These are phyloP conservation scores for Pelodiscus sinensis DNA, from an alignment of 2,113 vertebrate species.

Conservation along the genomic window DNA sequence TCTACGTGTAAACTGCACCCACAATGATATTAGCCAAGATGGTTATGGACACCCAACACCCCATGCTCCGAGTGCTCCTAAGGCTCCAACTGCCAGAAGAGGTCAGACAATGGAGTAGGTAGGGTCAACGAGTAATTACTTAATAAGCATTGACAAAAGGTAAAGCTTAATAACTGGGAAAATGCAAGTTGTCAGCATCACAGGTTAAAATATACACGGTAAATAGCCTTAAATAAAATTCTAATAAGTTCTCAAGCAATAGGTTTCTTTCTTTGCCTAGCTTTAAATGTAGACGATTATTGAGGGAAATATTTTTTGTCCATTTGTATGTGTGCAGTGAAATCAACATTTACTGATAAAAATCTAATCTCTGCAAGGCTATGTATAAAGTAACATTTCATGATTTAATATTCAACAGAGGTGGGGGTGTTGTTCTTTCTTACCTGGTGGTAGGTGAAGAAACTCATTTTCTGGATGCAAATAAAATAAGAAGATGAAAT, in stretches of 20 bases:
- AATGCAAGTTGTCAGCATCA: background rate
- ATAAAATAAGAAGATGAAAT: slow-evolving; percentile 23
- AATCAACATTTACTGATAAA: background rate
- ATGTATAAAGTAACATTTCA: background rate
- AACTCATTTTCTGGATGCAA: slow-evolving; percentile 19
- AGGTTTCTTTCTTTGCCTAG: background rate
- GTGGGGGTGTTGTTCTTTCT: slow-evolving; percentile 9
- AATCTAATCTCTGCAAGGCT: background rate
- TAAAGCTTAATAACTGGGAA: background rate
- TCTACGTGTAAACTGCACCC: background rate
- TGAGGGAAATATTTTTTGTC: background rate
- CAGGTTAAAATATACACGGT: background rate
- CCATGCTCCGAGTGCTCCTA: background rate
- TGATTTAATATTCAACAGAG: accelerated
- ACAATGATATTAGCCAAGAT: background rate
- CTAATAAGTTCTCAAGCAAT: background rate
- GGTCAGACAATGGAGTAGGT: background rate
- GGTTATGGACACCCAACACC: background rate
- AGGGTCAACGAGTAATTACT: background rate
- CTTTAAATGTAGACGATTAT: background rate
- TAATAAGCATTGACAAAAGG: background rate
- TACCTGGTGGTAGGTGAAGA: slow-evolving; percentile 30
- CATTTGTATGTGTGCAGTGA: background rate
- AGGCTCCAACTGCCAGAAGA: background rate
- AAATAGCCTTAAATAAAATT: background rate